Conservation (phyloP, 2,113 vertebrate species). For the Pteruthius melanotis region DNA sequence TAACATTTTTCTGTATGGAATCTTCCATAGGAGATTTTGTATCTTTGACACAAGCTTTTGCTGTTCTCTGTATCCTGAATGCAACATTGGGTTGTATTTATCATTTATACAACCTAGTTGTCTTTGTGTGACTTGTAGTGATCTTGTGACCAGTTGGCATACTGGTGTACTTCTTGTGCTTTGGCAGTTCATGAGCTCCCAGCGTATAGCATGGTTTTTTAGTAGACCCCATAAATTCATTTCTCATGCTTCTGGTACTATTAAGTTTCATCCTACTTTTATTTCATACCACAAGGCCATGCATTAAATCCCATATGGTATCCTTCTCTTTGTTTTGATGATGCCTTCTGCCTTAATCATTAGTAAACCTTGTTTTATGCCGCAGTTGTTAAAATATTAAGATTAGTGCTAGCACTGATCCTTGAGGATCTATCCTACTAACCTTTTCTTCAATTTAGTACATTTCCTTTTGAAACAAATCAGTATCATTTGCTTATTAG, state of each 20-base stretch:
- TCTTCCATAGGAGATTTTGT: background rate
- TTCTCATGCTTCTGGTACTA: background rate
- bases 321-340: background rate
- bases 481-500: background rate
- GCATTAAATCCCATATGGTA: background rate
- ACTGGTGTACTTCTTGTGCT: background rate
- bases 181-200: background rate
- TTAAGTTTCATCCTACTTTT: background rate
- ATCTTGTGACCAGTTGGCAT: background rate
- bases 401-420: background rate
- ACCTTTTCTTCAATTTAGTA: background rate
- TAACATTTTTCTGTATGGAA: background rate
- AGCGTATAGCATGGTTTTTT: background rate
- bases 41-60: background rate
- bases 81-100: background rate
- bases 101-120: background rate
- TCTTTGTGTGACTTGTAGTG: background rate
- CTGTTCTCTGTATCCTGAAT: background rate
- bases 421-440: background rate
- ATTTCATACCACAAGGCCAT: background rate
- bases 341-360: background rate
- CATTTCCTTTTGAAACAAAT: background rate
- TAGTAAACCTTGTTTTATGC: background rate
- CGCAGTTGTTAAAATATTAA: background rate
- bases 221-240: background rate